Evolutionary conservation across 2,888 invertebrate genomes (phyloP), one percentile per base, ranked within the genome.

Genomic region (Sialis lutaria): DNA sequence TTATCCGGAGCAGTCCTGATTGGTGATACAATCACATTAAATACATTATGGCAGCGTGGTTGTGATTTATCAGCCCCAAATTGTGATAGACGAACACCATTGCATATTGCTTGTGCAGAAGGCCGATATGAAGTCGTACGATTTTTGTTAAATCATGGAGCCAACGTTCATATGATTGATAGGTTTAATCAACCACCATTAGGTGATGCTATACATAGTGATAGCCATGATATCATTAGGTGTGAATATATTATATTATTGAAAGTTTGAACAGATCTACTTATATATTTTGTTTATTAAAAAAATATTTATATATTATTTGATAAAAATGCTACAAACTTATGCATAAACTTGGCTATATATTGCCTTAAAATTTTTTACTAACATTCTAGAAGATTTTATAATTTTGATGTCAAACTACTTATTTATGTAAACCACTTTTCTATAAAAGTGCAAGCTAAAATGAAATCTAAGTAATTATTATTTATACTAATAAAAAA

Each of bases 141-240:
- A 52, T 80, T 77, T 60, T 67, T 92, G 33, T 67, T 93, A 31
- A 70, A 73, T 46, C 75, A 82, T 56, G 92, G 92, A 0, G 87
- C 87, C 0, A 84, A 80, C 45, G 85, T 92, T 4, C 90, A 92
- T 58, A 67, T 75, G 37, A 79, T 81, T 52, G 87, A 87, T 56
- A 72, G 73, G 64, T 72, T 53, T 51, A 40, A 46, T 51, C 79
- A 75, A 55, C 81, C 79, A 13, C 84, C 79, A 1, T 73, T 87
- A 0, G 68, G 77, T 47, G 79, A 82, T 50, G 86, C 87, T 0
- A 72, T 86, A 1, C 67, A 75, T 40, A 66, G 66, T 40, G 79
- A 83, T 55, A 72, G 73, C 47, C 68, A 72, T 10, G 68, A 71
- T 40, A 74, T 79, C 7, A 84, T 90, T 46, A 40, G 12, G 46